phyloP scores from a whole-genome alignment of 2,113 vertebrate genomes.

The Neotoma lepida region DNA sequence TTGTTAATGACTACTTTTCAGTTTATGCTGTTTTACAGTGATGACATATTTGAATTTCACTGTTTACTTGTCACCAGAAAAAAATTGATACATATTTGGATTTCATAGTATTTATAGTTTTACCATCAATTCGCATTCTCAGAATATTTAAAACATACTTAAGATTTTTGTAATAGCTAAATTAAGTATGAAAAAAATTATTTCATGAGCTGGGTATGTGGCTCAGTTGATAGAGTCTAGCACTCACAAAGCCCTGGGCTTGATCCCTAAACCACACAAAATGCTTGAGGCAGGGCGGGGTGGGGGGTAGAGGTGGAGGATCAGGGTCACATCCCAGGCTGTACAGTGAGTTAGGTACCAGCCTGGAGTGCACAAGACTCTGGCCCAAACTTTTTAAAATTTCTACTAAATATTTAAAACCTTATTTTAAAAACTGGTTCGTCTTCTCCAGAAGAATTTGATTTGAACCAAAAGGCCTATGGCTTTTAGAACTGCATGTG shows the following conservation, averaged over 20 bases:
- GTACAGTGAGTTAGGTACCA: background rate
- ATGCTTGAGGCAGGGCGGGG: too few species aligned
- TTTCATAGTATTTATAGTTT: background rate
- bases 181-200: background rate
- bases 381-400: background rate
- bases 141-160: background rate
- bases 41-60: background rate
- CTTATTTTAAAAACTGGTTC: background rate
- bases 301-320: background rate
- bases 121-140: background rate
- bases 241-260: too few species aligned
- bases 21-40: background rate
- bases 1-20: background rate
- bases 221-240: background rate
- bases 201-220: background rate
- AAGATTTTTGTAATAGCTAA: background rate
- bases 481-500: background rate
- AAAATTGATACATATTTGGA: background rate
- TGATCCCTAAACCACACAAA: too few species aligned
- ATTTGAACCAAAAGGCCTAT: background rate
- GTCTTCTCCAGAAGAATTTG: constrained; percentile 14
- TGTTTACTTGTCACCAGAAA: background rate
- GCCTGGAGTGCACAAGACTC: background rate
- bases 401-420: background rate
- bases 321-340: background rate